A percentile compares a stretch with the other conserved stretches of the same genome.
phyloP scores from a whole-genome alignment of 2,797 vertebrate genomes.

The Dermochelys coriacea region DNA sequence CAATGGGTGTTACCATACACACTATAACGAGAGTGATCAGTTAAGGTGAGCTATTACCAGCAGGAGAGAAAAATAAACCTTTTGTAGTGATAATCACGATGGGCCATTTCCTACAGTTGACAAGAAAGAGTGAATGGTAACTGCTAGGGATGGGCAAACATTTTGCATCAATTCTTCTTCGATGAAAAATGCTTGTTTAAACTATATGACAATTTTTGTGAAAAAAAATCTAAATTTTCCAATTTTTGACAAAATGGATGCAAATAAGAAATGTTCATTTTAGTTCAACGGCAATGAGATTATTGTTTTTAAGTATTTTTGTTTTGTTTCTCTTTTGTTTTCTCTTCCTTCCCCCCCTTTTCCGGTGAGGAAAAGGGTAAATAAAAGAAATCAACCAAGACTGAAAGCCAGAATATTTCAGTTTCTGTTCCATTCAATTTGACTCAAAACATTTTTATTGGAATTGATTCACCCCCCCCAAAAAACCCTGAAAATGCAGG shows the following conservation, averaged over 20 bases:
- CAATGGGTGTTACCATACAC: too few relatives aligned
- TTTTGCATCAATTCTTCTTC: background rate
- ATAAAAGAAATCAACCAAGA: constrained; percentile 25
- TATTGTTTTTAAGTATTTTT: constrained; percentile 44
- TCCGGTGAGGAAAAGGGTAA: background rate
- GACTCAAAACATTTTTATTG: constrained; percentile 10
- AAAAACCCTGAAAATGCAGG: background rate
- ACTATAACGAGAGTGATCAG: too few relatives aligned
- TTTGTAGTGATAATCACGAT: too few relatives aligned
- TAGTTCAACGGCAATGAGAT: background rate
- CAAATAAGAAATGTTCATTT: constrained; percentile 37
- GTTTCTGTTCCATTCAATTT: background rate
- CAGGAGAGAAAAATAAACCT: too few relatives aligned
- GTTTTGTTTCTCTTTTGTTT: constrained; percentile 15
- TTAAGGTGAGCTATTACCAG: too few relatives aligned
- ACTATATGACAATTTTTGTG: background rate
- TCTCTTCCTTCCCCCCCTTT: constrained; percentile 5
- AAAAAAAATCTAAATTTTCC: constrained; percentile 26
- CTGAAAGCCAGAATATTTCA: background rate
- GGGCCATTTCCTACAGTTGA: too few relatives aligned
- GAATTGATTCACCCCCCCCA: background rate
- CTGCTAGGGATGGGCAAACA: background rate
- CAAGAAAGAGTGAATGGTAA: background rate
- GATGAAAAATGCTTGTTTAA: background rate
- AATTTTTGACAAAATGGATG: background rate